phyloP scores from a whole-genome alignment of 30 jellyfish, hydroid and myxozoan species.

The Hydractinia echinata region DNA sequence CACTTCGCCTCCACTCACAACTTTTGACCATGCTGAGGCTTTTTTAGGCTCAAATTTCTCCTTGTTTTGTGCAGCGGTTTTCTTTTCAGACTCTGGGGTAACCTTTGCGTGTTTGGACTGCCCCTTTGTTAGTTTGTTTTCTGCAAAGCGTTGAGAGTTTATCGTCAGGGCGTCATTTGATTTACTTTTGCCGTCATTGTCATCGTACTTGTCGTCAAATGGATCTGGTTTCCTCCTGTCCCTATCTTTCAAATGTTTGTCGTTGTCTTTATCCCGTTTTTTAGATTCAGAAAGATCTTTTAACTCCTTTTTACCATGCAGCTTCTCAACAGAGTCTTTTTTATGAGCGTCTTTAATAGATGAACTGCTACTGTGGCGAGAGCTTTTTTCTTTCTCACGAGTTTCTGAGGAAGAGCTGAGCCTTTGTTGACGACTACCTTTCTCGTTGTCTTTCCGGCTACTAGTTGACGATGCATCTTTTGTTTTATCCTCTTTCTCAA shows the following conservation, averaged over 20 bases:
- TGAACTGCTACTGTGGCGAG: neutral
- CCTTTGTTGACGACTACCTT: neutral
- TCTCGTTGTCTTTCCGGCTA: slow-evolving; percentile 1
- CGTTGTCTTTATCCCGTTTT: neutral
- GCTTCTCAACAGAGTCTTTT: neutral
- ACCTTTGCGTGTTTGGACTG: slow-evolving; percentile 5
- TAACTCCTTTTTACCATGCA: neutral
- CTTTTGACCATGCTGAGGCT: slow-evolving; percentile 70
- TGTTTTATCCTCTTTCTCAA: neutral
- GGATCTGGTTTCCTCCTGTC: neutral
- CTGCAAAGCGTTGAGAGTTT: slow-evolving; percentile 22
- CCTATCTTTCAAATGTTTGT: neutral
- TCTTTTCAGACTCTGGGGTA: neutral
- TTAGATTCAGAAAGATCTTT: neutral
- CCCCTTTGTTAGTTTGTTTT: slow-evolving; percentile 23
- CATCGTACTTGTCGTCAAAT: neutral
- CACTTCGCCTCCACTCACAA: slow-evolving; percentile 67
- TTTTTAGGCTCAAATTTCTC: neutral
- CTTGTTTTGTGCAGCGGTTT: neutral
- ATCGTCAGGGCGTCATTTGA: neutral
- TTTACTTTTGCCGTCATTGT: slow-evolving; percentile 1
- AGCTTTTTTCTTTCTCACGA: neutral
- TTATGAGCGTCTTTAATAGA: neutral
- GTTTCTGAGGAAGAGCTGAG: slow-evolving; percentile 12
- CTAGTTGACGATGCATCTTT: slow-evolving; percentile 16